Base-by-base conservation (phyloP, 1,140 invertebrate genomes). In the Lithobius niger region DNA sequence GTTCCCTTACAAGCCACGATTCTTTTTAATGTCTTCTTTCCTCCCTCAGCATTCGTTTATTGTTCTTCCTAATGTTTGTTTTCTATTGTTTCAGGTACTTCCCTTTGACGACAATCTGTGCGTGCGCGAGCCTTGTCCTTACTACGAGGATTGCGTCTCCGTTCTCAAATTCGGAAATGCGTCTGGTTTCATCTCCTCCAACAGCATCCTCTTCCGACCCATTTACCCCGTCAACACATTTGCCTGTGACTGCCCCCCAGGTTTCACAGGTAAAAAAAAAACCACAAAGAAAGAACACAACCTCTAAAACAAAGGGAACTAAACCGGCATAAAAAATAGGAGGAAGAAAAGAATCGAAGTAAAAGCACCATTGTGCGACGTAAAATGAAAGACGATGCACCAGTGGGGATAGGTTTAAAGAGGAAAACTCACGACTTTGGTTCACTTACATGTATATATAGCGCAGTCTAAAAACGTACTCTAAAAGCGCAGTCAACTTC, bases 31-130 rank as follows among this genome's bases (percentile, higher is more conserved):
- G n/a, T n/a, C n/a, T n/a, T n/a, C n/a, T n/a, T n/a, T n/a, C n/a
- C n/a, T n/a, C n/a, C n/a, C n/a, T n/a, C n/a, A n/a, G n/a, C n/a
- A n/a, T n/a, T n/a, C n/a, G n/a, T n/a, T n/a, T n/a, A n/a, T n/a
- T n/a, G n/a, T n/a, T n/a, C n/a, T n/a, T n/a, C n/a, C n/a, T n/a
- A n/a, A n/a, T n/a, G 50, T 45, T 53, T 42, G 28, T 63, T 40
- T 57, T 52, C 43, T 54, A 49, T 52, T 27, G 6, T 36, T 66
- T 19, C 62, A 89, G 77, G 87, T 98, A 0, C 68, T 97, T 1
- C 91, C 94, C 0, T 97, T 98, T 70, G 92, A 96, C 67, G 95
- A 98, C 67, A 96, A 97, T 70, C 75, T 97, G 0, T 99, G 96
- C 69, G 85, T 96, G 0, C 78, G 84, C 19, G 96, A 99, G 66